Percentiles rank a stretch among this genome's conserved stretches.
phyloP scores from a whole-genome alignment of 2,888 invertebrate species.

The Seira musarum region DNA sequence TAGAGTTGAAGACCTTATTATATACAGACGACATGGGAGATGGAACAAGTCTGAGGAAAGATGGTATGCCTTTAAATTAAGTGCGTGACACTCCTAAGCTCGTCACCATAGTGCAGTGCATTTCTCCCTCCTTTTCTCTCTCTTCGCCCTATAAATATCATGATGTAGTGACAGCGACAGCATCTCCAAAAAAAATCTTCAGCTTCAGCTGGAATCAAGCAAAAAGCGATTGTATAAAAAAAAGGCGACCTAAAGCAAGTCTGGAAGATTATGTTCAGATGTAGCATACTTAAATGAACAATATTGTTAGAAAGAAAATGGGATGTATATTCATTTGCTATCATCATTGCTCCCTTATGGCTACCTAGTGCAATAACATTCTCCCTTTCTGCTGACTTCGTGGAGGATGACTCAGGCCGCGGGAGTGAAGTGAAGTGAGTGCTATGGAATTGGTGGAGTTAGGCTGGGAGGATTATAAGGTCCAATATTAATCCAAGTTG shows the following conservation, averaged over 20 bases:
- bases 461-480: not conserved
- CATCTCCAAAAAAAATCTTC: conserved; percentile 18
- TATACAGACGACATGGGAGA: conserved; percentile 13
- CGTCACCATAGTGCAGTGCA: conserved; percentile 1
- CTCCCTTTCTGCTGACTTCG: conserved; percentile 47
- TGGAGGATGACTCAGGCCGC: not conserved
- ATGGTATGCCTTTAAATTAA: conserved; percentile 10
- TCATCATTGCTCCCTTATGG: conserved; percentile 26
- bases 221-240: not conserved
- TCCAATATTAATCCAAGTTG: not conserved
- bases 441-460: no score
- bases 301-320: not conserved
- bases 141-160: conserved; percentile 17
- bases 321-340: conserved; percentile 16
- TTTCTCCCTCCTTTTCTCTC: not conserved
- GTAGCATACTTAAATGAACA: conserved; percentile 4
- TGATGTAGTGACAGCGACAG: conserved; percentile 54
- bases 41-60: not conserved
- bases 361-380: conserved; percentile 39
- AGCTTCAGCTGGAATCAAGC: not conserved
- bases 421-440: not conserved
- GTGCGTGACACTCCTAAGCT: conserved; percentile 7
- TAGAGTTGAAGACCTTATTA: conserved; percentile 19
- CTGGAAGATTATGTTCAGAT: not conserved
- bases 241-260: not conserved